Base-by-base conservation (phyloP, 23 tunicate species). In the Oikopleura albicans region DNA sequence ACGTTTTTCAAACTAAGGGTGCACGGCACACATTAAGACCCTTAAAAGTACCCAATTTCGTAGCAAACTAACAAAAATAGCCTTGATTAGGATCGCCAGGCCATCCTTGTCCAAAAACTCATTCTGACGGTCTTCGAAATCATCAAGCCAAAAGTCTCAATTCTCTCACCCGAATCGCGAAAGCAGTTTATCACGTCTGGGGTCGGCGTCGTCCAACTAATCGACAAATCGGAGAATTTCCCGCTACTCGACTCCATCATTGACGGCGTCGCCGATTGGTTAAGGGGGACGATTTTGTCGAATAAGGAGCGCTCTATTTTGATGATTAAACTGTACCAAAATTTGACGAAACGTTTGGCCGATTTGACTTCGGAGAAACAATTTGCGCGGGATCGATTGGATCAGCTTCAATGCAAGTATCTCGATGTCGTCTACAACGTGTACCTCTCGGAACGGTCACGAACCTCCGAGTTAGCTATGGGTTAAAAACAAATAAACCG, bases 51-150 rank as follows among this genome's bases (percentile, higher is more conserved):
- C n/a, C n/a, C n/a, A n/a, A n/a, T n/a, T n/a, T n/a, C n/a, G n/a
- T n/a, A n/a, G n/a, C n/a, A n/a, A n/a, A n/a, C n/a, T n/a, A n/a
- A n/a, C n/a, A n/a, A n/a, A n/a, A n/a, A n/a, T n/a, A n/a, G n/a
- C n/a, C n/a, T n/a, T 8, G 63, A 49, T 49, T 8, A 49, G 12
- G 63, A 49, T 49, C 12, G 63, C 16, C 63, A 49, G 63, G 22
- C 12, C 22, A 8, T 22, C 12, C 36, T 31, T 2, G 35, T 71
- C 31, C 79, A 71, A 71, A 29, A 29, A 16, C 79, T 12, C 4
- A 71, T 71, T 71, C 37, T 71, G 79, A 71, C 79, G 4, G 35
- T 71, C 37, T 71, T 71, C 37, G 79, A 71, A 2, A 71, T 71
- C 2, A 12, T 71, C 4, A 16, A 49, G 22, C 63, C 63, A 22